These are phyloP conservation scores for Gadus chalcogrammus DNA, from an alignment of 2,113 vertebrate genomes.

Conservation along the genomic window DNA sequence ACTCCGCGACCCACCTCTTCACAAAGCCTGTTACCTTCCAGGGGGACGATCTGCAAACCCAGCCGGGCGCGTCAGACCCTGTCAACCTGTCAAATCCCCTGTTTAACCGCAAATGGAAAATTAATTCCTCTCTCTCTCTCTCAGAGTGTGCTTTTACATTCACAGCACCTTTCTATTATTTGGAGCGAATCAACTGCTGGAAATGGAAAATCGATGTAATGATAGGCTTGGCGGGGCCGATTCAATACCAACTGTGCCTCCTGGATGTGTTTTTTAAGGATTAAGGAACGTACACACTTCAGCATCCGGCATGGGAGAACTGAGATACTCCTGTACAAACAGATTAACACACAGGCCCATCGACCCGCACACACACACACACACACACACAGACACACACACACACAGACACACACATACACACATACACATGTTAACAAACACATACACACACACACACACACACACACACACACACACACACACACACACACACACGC, in stretches of 20 bases:
- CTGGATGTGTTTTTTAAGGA: background rate
- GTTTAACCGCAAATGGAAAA: constrained; percentile 27
- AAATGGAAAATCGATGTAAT: constrained; percentile 52
- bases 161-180: constrained; percentile 30
- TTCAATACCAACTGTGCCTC: constrained; percentile 28
- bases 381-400: constrained; percentile 8
- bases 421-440: constrained; percentile 1
- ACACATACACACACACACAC: constrained; percentile 1
- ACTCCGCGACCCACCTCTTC: constrained; percentile 24
- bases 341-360: constrained; percentile 8
- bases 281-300: background rate
- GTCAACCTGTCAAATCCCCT: constrained; percentile 26
- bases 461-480: background rate
- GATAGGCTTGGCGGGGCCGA: constrained; percentile 26
- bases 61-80: constrained; percentile 12
- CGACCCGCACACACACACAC: constrained; percentile 5
- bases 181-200: constrained; percentile 34
- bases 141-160: constrained; percentile 20
- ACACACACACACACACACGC: background rate
- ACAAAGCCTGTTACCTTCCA: constrained; percentile 47
- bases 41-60: constrained; percentile 34
- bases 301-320: background rate
- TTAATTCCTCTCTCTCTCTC: constrained; percentile 5
- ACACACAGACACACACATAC: constrained; percentile 7
- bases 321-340: background rate